Base-by-base conservation (phyloP, 92 coral and sea anemone genomes). In the Chrysogorgia sp. region DNA sequence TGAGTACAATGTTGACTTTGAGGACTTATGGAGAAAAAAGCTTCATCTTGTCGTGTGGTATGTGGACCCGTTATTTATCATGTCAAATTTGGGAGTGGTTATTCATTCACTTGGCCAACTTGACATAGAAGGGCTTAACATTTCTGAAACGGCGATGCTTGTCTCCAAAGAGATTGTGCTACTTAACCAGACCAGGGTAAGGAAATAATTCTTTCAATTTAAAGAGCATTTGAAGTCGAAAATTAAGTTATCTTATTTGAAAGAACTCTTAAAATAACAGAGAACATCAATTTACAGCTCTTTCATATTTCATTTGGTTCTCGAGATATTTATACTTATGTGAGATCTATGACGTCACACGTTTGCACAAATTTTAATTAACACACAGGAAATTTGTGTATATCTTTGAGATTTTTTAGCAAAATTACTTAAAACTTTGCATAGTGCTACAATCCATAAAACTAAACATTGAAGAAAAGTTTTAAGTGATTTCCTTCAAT, bases 111-210 rank as follows among this genome's bases (percentile, higher is more conserved):
- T 94, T 52, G 93, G 90, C 55, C 90, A 94, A 56, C 69, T 94
- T 81, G 92, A 91, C 14, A 85, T 81, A 58, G 90, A 83, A 69
- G 89, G 90, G 60, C 59, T 81, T 25, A 88, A 81, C 37, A 81
- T 90, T 7, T 81, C 83, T 33, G 81, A 87, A 71, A 96, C 92
- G 41, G 98, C 92, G 70, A 94, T 94, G 89, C 88, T 94, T 43
- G 89, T 94, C 1, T 94, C 97, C 64, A 84, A 96, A 57, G 98
- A 94, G 74, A 89, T 94, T 45, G 88, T 82, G 56, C 83, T 88
- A 66, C 75, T 87, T 14, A 86, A 85, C 33, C 89, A 84, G 87
- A 90, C 90, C 47, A 69, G 35, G 79, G 64, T 32, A 72, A 40
- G 58, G 0, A 24, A 17, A 28, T 19, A 13, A 7, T 17, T 23